Conservation (phyloP, 1,140 invertebrate genomes). For the Wasmannia auropunctata region DNA sequence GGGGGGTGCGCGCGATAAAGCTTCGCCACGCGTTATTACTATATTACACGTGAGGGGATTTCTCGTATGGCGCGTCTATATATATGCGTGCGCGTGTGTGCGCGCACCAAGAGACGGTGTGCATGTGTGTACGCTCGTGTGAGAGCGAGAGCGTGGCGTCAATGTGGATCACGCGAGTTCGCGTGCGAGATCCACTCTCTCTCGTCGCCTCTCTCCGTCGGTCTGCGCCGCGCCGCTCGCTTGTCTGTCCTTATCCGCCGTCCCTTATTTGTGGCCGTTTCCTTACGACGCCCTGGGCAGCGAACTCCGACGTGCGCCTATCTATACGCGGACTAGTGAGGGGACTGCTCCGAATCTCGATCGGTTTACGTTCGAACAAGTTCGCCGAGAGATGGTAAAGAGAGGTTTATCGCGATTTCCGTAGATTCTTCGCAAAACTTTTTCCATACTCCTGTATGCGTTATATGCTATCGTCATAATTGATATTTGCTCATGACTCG, state of each 20-base stretch:
- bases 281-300: constrained; percentile 46
- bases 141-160: constrained; percentile 47
- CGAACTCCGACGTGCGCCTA: constrained; percentile 55
- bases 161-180: constrained; percentile 79
- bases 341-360: constrained; percentile 43
- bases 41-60: constrained; percentile 74
- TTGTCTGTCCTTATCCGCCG: constrained; percentile 45
- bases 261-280: constrained; percentile 29
- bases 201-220: constrained; percentile 14
- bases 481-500: background rate
- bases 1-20: constrained; percentile 71
- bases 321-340: constrained; percentile 35
- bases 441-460: background rate
- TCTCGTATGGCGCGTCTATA: background rate
- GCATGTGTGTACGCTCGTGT: background rate
- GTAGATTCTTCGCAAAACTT: background rate
- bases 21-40: constrained; percentile 77
- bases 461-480: background rate
- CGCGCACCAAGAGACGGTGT: background rate
- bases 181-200: constrained; percentile 75
- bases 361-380: constrained; percentile 42
- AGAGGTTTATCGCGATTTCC: background rate
- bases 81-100: constrained; percentile 35
- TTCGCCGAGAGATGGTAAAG: background rate
- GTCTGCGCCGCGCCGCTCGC: constrained; percentile 10